These are phyloP conservation scores for Dermolepida albohirtum DNA, from an alignment of 2,888 invertebrate genomes.

Conservation along the genomic window DNA sequence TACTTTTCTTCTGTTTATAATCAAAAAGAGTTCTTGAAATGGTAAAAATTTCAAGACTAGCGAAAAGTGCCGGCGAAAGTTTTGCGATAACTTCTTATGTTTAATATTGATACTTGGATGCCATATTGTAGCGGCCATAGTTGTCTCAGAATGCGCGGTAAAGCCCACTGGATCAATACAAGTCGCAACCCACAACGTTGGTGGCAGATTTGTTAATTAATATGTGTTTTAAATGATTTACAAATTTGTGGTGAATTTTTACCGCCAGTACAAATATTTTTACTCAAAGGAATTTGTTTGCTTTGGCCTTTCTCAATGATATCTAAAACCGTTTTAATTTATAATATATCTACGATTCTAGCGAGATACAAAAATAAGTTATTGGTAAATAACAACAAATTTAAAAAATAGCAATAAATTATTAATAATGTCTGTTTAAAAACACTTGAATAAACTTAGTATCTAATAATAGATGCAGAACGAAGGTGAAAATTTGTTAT, in stretches of 20 bases:
- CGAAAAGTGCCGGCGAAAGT: no score
- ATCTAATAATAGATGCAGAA: constrained; percentile 5
- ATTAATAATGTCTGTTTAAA: not conserved
- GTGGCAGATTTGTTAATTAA: constrained; percentile 54
- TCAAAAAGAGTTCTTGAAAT: no score
- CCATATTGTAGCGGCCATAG: constrained; percentile 50
- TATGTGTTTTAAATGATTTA: constrained; percentile 49
- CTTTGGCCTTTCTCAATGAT: no score
- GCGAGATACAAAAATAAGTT: no score
- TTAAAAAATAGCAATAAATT: not conserved
- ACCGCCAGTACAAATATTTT: no score
- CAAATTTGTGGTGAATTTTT: not conserved
- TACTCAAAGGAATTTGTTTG: no score
- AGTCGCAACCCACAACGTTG: constrained; percentile 51
- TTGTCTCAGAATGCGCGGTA: constrained; percentile 50
- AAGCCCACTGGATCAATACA: constrained; percentile 52
- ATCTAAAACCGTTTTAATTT: no score
- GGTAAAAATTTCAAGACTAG: no score
- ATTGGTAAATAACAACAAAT: no score
- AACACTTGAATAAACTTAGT: not conserved
- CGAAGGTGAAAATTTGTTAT: not conserved
- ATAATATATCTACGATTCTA: no score
- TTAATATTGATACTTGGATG: constrained; percentile 39
- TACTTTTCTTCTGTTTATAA: no score
- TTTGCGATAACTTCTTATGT: not conserved